A percentile compares a stretch with the other conserved stretches of the same genome.
These are phyloP conservation scores for Lagopus muta DNA, from an alignment of 2,113 vertebrate genomes.

Conservation along the genomic window DNA sequence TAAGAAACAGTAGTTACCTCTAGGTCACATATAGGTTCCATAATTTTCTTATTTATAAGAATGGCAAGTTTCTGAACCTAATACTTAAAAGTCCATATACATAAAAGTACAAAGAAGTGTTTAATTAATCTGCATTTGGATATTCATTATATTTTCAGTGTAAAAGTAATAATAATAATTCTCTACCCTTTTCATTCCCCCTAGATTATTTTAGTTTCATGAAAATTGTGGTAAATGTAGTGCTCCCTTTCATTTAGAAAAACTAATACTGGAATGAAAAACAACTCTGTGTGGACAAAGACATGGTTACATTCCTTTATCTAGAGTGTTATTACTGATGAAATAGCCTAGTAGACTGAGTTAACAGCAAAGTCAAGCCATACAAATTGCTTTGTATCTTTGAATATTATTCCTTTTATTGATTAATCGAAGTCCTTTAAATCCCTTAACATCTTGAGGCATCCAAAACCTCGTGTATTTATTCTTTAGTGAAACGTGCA, in stretches of 20 bases:
- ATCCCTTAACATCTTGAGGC: not conserved
- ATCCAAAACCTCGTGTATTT: not conserved
- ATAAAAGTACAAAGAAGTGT: not conserved
- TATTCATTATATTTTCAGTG: not conserved
- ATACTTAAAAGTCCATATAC: not conserved
- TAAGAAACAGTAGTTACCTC: not conserved
- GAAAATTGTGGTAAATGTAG: not conserved
- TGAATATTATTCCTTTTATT: constrained; percentile 20
- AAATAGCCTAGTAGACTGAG: not conserved
- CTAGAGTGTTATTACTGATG: not conserved
- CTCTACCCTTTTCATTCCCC: not conserved
- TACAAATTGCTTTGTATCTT: not conserved
- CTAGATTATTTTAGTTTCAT: not conserved
- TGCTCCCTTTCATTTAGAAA: not conserved
- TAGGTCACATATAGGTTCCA: not conserved
- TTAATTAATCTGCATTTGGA: not conserved
- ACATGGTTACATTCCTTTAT: rapidly evolving
- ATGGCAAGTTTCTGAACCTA: not conserved
- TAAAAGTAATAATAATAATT: not conserved
- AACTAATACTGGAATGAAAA: not conserved
- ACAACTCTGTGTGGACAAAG: not conserved
- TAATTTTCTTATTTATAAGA: not conserved
- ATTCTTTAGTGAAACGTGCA: not conserved
- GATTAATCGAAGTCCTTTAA: constrained; percentile 24
- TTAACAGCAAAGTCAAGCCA: not conserved